A percentile compares a stretch with the other conserved stretches of the same genome.
Conservation (phyloP, 2,888 invertebrate species). For the Synergus itoensis region DNA sequence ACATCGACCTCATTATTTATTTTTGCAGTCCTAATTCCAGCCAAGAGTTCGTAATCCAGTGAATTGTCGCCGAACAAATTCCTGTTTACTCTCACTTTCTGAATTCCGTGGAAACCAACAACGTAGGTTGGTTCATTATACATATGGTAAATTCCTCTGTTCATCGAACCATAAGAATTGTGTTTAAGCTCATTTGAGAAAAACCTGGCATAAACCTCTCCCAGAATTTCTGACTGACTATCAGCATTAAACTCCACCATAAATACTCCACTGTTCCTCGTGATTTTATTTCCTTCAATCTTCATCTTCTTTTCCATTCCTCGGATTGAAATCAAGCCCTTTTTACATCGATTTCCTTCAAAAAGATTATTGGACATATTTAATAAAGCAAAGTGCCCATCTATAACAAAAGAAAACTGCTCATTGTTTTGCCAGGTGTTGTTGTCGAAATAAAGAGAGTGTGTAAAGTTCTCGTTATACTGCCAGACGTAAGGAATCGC, state of each 20-base stretch:
- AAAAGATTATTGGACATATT: constrained; percentile 93
- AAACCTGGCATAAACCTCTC: constrained; percentile 89
- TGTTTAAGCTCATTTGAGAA: constrained; percentile 87
- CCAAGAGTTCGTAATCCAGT: constrained; percentile 93
- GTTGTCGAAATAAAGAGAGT: constrained; percentile 92
- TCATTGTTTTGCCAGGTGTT: constrained; percentile 93
- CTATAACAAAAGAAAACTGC: constrained; percentile 90
- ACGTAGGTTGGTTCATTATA: constrained; percentile 86
- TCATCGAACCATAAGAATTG: constrained; percentile 80
- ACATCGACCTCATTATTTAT: constrained; percentile 93
- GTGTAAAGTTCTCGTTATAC: constrained; percentile 96
- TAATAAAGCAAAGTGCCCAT: constrained; percentile 95
- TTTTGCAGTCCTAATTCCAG: constrained; percentile 93
- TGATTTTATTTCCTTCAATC: constrained; percentile 89
- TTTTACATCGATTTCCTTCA: constrained; percentile 90
- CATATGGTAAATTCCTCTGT: constrained; percentile 74
- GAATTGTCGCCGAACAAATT: constrained; percentile 93
- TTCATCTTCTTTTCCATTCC: constrained; percentile 98
- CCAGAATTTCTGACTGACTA: constrained; percentile 96
- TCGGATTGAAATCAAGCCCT: constrained; percentile 87
- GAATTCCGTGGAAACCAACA: constrained; percentile 95
- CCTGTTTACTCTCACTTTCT: constrained; percentile 93
- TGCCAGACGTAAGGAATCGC: constrained; percentile 95
- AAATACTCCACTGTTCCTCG: constrained; percentile 88
- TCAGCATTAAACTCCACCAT: constrained; percentile 93